Evolutionary conservation across 2,888 invertebrate species (phyloP).

Genomic region (Dugesia japonica): DNA sequence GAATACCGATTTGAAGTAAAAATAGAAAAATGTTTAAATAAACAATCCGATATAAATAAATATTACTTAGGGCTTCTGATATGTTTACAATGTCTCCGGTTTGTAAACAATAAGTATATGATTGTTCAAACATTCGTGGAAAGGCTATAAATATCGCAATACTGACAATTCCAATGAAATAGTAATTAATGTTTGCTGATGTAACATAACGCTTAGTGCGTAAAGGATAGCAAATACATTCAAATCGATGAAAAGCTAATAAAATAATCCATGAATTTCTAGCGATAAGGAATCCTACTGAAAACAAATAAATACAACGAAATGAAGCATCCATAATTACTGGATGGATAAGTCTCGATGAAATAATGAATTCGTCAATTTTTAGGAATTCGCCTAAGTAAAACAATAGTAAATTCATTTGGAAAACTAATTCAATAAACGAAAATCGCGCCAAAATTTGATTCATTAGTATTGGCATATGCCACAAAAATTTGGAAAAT

Average conservation of each 20-base stretch:
- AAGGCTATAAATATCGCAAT: neutral
- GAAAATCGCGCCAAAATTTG: conserved; percentile 13
- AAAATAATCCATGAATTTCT: neutral
- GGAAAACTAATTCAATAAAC: neutral
- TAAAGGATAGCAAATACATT: conserved; percentile 1
- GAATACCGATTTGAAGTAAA: neutral
- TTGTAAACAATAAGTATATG: neutral
- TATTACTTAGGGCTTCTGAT: conserved; percentile 14
- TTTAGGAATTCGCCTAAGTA: neutral
- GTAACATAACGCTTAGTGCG: neutral
- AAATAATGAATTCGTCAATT: neutral
- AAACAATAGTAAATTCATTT: neutral
- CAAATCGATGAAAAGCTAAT: neutral
- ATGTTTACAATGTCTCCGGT: conserved; percentile 5
- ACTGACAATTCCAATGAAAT: neutral
- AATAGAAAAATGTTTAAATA: neutral
- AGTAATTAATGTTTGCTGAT: neutral
- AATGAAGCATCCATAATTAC: neutral
- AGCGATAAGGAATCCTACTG: neutral
- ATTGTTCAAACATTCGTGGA: conserved; percentile 4
- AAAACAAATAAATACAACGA: conserved; percentile 9
- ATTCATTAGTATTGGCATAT: conserved; percentile 4
- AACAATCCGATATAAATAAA: neutral
- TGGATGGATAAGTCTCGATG: neutral
- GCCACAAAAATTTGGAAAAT: neutral